phyloP scores from a whole-genome alignment of 2,797 vertebrate species.

The Hippoglossus hippoglossus region DNA sequence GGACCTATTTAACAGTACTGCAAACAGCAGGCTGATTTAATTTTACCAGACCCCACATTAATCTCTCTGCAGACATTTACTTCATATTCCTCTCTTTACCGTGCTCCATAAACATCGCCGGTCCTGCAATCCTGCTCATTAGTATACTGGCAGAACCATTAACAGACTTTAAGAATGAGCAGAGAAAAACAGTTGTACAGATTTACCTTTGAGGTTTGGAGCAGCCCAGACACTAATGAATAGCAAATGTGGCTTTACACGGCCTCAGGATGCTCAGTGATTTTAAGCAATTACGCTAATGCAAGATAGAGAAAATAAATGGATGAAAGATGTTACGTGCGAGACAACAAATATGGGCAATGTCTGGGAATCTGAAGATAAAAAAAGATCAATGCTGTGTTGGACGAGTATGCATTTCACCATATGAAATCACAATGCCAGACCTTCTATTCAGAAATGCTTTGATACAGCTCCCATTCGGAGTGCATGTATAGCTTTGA shows the following conservation, averaged over 20 bases:
- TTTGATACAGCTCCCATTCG: not conserved
- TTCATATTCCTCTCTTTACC: slow-evolving; percentile 35
- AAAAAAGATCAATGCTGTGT: slow-evolving; percentile 16
- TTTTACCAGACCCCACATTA: slow-evolving; percentile 35
- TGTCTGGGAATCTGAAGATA: slow-evolving; percentile 14
- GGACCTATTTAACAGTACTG: slow-evolving; percentile 13
- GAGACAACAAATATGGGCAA: slow-evolving; percentile 7
- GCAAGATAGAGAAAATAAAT: slow-evolving; percentile 27
- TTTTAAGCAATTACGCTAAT: slow-evolving; percentile 57
- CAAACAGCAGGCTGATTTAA: slow-evolving; percentile 40
- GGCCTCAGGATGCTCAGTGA: slow-evolving; percentile 32
- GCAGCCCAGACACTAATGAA: slow-evolving; percentile 63
- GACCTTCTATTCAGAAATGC: not conserved
- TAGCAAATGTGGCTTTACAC: slow-evolving; percentile 36
- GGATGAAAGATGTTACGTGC: slow-evolving; percentile 20
- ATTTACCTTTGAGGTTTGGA: slow-evolving; percentile 64
- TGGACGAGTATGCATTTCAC: slow-evolving; percentile 13
- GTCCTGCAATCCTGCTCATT: slow-evolving; percentile 64
- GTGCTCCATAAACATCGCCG: slow-evolving; percentile 47
- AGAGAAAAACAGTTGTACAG: slow-evolving; percentile 55
- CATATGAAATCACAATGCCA: not conserved
- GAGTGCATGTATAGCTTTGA: not conserved
- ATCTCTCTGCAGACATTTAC: slow-evolving; percentile 34
- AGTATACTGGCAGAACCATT: slow-evolving; percentile 64
- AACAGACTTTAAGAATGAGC: slow-evolving; percentile 49